phyloP scores from a whole-genome alignment of 1,140 invertebrate species.

The Drosophila tropicalis region DNA sequence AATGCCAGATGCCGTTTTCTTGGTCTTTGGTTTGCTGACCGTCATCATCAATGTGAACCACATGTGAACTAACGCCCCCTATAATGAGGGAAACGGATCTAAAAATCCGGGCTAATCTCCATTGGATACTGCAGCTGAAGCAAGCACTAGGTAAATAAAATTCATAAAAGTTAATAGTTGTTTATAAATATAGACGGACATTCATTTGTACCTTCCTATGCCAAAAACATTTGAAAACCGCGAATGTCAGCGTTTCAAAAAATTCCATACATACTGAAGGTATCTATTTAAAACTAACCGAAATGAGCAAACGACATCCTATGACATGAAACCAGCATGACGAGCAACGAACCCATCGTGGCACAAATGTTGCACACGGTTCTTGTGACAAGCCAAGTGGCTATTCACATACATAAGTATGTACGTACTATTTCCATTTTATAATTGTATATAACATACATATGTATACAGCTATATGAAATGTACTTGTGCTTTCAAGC shows the following conservation, averaged over 20 bases:
- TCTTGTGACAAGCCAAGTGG: conserved; percentile 61
- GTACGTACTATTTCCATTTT: conserved; percentile 41
- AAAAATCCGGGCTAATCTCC: not conserved
- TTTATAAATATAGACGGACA: too few species aligned
- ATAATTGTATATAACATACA: not conserved
- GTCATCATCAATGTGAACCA: conserved; percentile 58
- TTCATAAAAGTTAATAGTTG: conserved; percentile 1
- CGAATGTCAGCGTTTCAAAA: too few species aligned
- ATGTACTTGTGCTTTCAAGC: conserved; percentile 30
- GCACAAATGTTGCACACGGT: conserved; percentile 33
- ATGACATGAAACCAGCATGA: conserved; percentile 76
- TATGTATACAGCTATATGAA: not conserved
- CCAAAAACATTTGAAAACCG: not conserved
- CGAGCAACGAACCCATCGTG: conserved; percentile 69
- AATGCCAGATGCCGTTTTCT: conserved; percentile 55
- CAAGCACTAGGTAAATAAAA: conserved; percentile 1
- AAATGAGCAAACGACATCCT: conserved; percentile 37
- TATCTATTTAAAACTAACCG: not conserved
- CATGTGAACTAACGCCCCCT: conserved; percentile 62
- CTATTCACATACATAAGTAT: not conserved
- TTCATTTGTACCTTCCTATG: not conserved
- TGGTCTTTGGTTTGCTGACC: conserved; percentile 11
- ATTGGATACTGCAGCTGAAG: not conserved
- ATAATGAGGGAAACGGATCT: conserved; percentile 63
- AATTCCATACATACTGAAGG: too few species aligned